Evolutionary conservation across 2,888 invertebrate species (phyloP).

Genomic region (Dromius quadrimaculatus): DNA sequence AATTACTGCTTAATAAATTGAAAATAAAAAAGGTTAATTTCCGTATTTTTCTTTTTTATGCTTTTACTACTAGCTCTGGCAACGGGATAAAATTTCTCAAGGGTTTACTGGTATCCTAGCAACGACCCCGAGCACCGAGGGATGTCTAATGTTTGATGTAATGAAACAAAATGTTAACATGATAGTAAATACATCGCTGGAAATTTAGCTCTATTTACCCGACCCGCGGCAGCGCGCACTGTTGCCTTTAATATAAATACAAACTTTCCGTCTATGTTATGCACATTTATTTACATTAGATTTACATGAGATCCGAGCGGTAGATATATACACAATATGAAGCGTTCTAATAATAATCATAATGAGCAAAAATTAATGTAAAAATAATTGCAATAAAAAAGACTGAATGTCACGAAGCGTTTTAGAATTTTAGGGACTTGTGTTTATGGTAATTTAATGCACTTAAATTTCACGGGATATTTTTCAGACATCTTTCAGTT

Average conservation of each 20-base stretch:
- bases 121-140: constrained; percentile 1
- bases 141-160: constrained; percentile 33
- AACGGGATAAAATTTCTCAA: constrained; percentile 36
- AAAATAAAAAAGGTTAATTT: constrained; percentile 45
- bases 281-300: constrained; percentile 19
- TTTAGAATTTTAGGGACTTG: neutral
- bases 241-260: constrained; percentile 16
- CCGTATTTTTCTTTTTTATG: constrained; percentile 42
- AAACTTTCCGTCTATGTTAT: neutral
- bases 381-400: neutral
- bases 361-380: no score
- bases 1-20: constrained; percentile 44
- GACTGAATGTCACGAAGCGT: neutral
- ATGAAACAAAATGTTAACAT: constrained; percentile 34
- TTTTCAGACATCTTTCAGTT: constrained; percentile 11
- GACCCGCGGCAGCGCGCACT: no score
- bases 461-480: constrained; percentile 10
- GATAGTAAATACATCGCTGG: constrained; percentile 15
- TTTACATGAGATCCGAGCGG: no score
- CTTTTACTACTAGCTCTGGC: constrained; percentile 14
- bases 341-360: no score
- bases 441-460: constrained; percentile 33
- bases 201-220: neutral
- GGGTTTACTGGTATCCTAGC: constrained; percentile 17
- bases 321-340: no score